phyloP scores from a whole-genome alignment of 2,113 vertebrate species.

The Brachionichthys hirsutus region DNA sequence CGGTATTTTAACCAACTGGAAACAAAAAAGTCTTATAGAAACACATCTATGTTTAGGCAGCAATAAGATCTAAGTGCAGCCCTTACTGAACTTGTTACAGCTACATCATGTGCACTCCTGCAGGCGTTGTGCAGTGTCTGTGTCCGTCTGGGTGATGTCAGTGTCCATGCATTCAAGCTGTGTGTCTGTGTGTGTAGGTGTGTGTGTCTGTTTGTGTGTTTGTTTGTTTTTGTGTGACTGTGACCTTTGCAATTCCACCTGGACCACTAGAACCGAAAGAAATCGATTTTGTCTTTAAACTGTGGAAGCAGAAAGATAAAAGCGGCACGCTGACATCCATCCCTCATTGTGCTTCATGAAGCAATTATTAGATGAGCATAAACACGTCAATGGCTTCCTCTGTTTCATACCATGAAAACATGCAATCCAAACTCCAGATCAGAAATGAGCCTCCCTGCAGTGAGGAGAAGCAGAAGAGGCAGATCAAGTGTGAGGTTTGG shows the following conservation, averaged over 20 bases:
- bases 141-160: not conserved
- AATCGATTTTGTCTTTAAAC: slow-evolving; percentile 21
- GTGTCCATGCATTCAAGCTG: slow-evolving; percentile 16
- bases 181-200: not conserved
- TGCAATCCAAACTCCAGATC: not conserved
- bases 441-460: slow-evolving; percentile 5
- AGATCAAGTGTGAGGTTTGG: slow-evolving; percentile 6
- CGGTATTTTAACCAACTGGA: no score
- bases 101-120: no score
- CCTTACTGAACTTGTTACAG: no score
- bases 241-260: slow-evolving; percentile 53
- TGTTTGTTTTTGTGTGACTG: slow-evolving; percentile 30
- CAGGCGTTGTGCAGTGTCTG: no score
- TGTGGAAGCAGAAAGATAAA: slow-evolving; percentile 36
- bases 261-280: slow-evolving; percentile 20
- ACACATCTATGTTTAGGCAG: no score
- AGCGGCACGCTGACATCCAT: slow-evolving; percentile 15
- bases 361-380: slow-evolving; percentile 37
- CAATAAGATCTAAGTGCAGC: no score
- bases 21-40: no score
- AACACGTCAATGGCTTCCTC: slow-evolving; percentile 27
- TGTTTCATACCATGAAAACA: not conserved
- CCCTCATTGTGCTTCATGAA: slow-evolving; percentile 9
- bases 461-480: not conserved
- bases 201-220: no score